Evolutionary conservation across 2,888 invertebrate genomes (phyloP), one percentile per base, ranked within the genome.

Genomic region (Aricia artaxerxes): DNA sequence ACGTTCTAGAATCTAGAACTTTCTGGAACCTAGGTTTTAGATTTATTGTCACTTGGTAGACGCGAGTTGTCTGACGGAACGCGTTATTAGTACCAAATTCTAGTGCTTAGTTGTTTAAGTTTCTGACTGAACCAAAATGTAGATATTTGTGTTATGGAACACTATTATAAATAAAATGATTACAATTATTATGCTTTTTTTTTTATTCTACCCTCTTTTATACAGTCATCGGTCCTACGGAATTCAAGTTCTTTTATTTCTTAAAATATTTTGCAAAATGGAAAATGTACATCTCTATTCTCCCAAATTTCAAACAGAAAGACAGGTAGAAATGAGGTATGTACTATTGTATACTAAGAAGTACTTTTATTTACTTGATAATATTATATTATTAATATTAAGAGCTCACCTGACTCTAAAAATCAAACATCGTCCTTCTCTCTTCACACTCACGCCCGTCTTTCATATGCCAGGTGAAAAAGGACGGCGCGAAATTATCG

Each of bases 111-210:
- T 92, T 92, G 88, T 89, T 92, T 94, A 94, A 93, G 94, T 94
- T 94, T 89, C 93, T 89, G 94, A 94, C 94, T 94, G 94, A 94
- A 93, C 94, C 93, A 94, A 94, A 94, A 91, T 93, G 92, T 90
- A 91, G 84, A 82, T 84, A 85, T 80, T 82, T 90, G 91, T 93
- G 91, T 92, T 91, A 88, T 90, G 86, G 86, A 88, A 92, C 92
- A 92, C 91, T 86, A 86, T 92, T 91, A 92, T 91, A 85, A 92
- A 89, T 87, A 75, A 78, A 78, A 73, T 75, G 35, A 75, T 61
- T 53, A 73, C 6, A 40, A 57, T 31, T 4, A 64, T 40, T 61
- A 35, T 6, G 44, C 24, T 24, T 24, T 44, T 69, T 69, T 49
- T 69, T 69, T 16, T 7, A 64, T n/a, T 6, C 16, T 9, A 77